Base-by-base conservation (phyloP, 2,888 invertebrate genomes). In the Lycia hirtaria region DNA sequence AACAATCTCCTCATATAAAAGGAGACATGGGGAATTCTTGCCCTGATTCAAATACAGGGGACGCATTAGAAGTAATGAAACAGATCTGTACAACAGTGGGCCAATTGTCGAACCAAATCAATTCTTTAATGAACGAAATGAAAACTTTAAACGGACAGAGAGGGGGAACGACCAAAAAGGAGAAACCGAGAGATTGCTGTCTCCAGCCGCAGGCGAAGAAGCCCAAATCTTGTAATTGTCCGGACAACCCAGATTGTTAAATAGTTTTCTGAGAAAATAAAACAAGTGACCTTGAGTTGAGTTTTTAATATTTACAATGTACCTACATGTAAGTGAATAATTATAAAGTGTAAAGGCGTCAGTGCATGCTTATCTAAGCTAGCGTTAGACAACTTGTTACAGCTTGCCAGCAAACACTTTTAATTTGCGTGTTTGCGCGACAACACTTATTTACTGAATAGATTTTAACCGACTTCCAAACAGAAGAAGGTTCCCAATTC, bases 41-140 rank as follows among this genome's bases (percentile, higher is more conserved):
- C n/a, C n/a, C 4, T n/a, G 7, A 24, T 5, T 10, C 26, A 1
- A 3, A 4, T 4, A 7, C 32, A 2, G 19, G n/a, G 10, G 15
- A 26, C 4, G 41, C 60, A 1, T 7, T 62, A 14, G 51, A 53
- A 15, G 53, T 38, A 0, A 69, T 81, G 9, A 75, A 79, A 40
- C 65, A 78, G 37, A 78, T 85, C 72, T 82, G 81, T 35, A 73
- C 73, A 1, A 80, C 81, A 1, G 76, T 85, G 1, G 80, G 76
- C 0, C 57, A 76, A 26, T 64, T 78, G 37, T 71, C 77, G 1
- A 66, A 57, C 44, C 84, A 74, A 67, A 75, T 75, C 9, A 76
- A 78, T 40, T 50, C 76, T 24, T 54, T 78, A 9, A 78, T 77
- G 80, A 4, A 0, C 0, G 72, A 71, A 20, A 76, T 80, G 78